Percentiles rank a stretch among this genome's conserved stretches.
Evolutionary conservation across 1,140 invertebrate genomes (phyloP).

Genomic region (Chlorops oryzae): DNA sequence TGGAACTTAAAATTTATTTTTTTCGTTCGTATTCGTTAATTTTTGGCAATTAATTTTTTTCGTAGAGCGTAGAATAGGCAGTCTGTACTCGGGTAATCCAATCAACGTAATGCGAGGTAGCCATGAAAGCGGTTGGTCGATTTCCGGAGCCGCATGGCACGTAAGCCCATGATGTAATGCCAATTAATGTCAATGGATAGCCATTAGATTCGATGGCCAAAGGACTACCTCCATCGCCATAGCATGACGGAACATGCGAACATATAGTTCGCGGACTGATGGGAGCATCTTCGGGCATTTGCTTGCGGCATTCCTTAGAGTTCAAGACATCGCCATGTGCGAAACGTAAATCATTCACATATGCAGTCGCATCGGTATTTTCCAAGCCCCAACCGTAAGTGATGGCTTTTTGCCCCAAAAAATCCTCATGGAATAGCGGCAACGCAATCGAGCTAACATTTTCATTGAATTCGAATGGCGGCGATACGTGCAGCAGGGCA

Average conservation of each 20-base stretch:
- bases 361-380: slow-evolving; percentile 26
- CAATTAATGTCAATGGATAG: slow-evolving; percentile 49
- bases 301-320: slow-evolving; percentile 19
- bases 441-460: slow-evolving; percentile 28
- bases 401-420: slow-evolving; percentile 24
- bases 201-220: slow-evolving; percentile 48
- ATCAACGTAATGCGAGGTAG: slow-evolving; percentile 55
- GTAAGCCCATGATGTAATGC: slow-evolving; percentile 70
- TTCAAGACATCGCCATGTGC: slow-evolving; percentile 27
- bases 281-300: slow-evolving; percentile 31
- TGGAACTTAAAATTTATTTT: too few species aligned
- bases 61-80: too few species aligned
- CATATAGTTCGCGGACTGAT: slow-evolving; percentile 52
- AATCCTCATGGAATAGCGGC: slow-evolving; percentile 28
- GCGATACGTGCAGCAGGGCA: slow-evolving; percentile 30
- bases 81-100: slow-evolving; percentile 55
- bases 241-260: slow-evolving; percentile 55
- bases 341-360: slow-evolving; percentile 44
- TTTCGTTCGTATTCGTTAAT: too few species aligned
- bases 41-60: too few species aligned
- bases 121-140: slow-evolving; percentile 66
- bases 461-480: slow-evolving; percentile 29
- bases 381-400: slow-evolving; percentile 51
- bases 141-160: slow-evolving; percentile 60
- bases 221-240: slow-evolving; percentile 64